Conservation (phyloP, 1,140 invertebrate species). For the Lucilia sericata region DNA sequence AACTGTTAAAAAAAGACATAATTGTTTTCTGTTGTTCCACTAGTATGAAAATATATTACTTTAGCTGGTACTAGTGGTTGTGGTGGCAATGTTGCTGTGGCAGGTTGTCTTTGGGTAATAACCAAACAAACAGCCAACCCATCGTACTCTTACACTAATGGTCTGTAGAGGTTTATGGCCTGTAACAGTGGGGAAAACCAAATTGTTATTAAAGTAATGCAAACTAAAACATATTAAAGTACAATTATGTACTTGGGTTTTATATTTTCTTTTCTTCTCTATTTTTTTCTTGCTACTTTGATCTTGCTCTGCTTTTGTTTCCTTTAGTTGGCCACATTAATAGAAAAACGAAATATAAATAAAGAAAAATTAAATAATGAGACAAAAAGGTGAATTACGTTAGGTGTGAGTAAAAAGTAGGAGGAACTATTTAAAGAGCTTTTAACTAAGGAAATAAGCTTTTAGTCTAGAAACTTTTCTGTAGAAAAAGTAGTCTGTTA, state of each 20-base stretch:
- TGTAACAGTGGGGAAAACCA: conserved; percentile 11
- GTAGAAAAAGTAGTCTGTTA: too few relatives aligned
- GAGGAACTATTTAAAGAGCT: too few relatives aligned
- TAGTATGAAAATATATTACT: not conserved
- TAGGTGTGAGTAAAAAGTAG: too few relatives aligned
- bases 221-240: conserved; percentile 43
- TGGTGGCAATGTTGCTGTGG: not conserved
- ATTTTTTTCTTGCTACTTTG: not conserved
- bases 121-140: conserved; percentile 24
- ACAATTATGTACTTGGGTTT: conserved; percentile 31
- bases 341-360: not conserved
- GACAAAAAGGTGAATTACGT: too few relatives aligned
- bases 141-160: conserved; percentile 33
- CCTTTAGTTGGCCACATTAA: not conserved
- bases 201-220: conserved; percentile 41
- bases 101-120: not conserved
- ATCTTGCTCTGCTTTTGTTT: not conserved
- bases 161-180: conserved; percentile 40
- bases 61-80: not conserved
- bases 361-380: not conserved
- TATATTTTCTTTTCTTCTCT: not conserved
- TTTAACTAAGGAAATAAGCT: too few relatives aligned
- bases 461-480: too few relatives aligned
- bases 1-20: conserved; percentile 36
- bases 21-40: conserved; percentile 38